A percentile compares a stretch with the other conserved stretches of the same genome.
These are phyloP conservation scores for Rhinichthys osculus DNA, from an alignment of 2,797 vertebrate genomes.

Conservation along the genomic window DNA sequence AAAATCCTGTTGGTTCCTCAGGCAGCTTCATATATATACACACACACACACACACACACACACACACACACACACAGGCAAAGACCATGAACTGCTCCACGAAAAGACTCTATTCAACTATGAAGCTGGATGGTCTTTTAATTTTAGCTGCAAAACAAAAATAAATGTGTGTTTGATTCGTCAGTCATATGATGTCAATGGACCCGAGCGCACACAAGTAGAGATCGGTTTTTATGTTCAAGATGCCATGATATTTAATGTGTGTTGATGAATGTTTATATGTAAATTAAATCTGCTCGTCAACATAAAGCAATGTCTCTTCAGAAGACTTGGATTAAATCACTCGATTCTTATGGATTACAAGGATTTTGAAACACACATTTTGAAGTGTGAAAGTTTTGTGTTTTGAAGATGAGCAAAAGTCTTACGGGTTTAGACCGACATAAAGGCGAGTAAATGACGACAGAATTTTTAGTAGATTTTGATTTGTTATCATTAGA, in stretches of 20 bases:
- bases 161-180: neutral
- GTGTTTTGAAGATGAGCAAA: neutral
- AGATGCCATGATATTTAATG: neutral
- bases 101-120: neutral
- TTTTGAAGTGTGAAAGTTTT: neutral
- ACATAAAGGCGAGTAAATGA: neutral
- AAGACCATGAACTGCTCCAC: neutral
- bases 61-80: neutral
- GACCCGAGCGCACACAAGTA: neutral
- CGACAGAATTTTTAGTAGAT: neutral
- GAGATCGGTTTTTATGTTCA: neutral
- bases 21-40: neutral
- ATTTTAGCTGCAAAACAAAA: neutral
- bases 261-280: neutral
- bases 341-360: neutral
- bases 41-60: too few relatives aligned
- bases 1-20: neutral
- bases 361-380: neutral
- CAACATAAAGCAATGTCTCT: neutral
- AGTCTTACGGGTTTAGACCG: neutral
- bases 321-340: neutral
- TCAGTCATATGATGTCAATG: neutral
- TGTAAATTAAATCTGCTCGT: neutral
- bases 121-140: neutral
- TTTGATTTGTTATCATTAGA: neutral